phyloP scores from a whole-genome alignment of 2,888 invertebrate species.

The Colletes collaris region DNA sequence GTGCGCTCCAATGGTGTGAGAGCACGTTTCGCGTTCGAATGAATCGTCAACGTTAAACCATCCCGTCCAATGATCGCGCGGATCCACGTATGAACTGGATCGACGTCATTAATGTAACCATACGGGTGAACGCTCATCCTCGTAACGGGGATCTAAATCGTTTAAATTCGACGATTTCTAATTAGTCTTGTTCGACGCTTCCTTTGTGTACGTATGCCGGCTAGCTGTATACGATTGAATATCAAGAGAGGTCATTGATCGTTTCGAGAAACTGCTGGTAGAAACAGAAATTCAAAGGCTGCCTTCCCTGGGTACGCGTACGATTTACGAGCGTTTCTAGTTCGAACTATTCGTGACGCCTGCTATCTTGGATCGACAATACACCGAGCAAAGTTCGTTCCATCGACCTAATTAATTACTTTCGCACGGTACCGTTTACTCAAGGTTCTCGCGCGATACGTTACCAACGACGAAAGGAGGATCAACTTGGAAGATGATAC shows the following conservation, averaged over 20 bases:
- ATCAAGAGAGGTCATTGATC: background rate
- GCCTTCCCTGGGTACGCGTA: slow-evolving; percentile 1
- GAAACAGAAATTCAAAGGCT: slow-evolving; percentile 2
- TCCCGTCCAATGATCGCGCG: slow-evolving; percentile 6
- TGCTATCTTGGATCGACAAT: background rate
- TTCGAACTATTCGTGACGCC: slow-evolving; percentile 24
- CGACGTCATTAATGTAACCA: slow-evolving; percentile 6
- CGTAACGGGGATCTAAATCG: background rate
- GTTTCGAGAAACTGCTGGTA: background rate
- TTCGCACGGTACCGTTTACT: background rate
- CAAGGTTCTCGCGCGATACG: too few relatives aligned
- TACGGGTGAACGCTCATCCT: slow-evolving; percentile 1
- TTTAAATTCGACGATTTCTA: background rate
- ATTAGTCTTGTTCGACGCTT: background rate
- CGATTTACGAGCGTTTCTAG: slow-evolving; percentile 18
- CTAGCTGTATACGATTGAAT: background rate
- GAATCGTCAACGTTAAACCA: slow-evolving; percentile 21
- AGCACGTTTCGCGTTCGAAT: slow-evolving; percentile 30
- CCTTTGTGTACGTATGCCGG: background rate
- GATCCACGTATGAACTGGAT: slow-evolving; percentile 2
- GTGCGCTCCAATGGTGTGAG: slow-evolving; percentile 28
- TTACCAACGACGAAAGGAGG: too few relatives aligned
- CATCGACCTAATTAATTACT: slow-evolving; percentile 16
- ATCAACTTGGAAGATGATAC: too few relatives aligned
- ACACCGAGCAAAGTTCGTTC: too few relatives aligned